These are phyloP conservation scores for Heteromurus nitidus DNA, from an alignment of 2,888 invertebrate genomes.

Conservation along the genomic window DNA sequence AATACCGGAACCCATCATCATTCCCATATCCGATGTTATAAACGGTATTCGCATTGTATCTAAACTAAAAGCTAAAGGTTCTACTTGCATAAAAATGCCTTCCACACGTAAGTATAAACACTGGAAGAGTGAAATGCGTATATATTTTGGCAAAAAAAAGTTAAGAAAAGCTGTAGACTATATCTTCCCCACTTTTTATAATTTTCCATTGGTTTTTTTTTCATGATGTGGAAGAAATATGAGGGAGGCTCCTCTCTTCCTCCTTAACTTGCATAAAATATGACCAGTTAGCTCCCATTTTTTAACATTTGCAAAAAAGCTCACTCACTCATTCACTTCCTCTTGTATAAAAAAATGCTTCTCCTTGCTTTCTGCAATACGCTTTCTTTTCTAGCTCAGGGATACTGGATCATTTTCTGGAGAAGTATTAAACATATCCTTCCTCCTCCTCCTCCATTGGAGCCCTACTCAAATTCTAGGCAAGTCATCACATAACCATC, in stretches of 20 bases:
- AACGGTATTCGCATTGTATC: too few relatives aligned
- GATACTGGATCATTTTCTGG: conserved; percentile 1
- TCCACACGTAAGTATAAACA: too few relatives aligned
- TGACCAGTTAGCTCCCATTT: conserved; percentile 50
- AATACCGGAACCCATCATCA: too few relatives aligned
- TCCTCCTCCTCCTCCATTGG: not conserved
- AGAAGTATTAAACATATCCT: not conserved
- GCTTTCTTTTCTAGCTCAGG: too few relatives aligned
- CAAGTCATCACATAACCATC: not conserved
- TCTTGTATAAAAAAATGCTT: too few relatives aligned
- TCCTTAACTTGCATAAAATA: conserved; percentile 40
- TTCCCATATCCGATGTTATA: too few relatives aligned
- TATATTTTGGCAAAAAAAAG: too few relatives aligned
- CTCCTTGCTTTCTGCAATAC: too few relatives aligned
- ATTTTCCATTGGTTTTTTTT: conserved; percentile 40
- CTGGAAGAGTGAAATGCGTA: too few relatives aligned
- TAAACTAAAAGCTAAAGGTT: too few relatives aligned
- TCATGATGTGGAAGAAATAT: conserved; percentile 41
- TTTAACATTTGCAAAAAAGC: conserved; percentile 38
- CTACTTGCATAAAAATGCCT: too few relatives aligned
- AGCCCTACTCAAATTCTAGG: conserved; percentile 7
- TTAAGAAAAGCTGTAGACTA: too few relatives aligned
- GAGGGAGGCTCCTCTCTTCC: not conserved
- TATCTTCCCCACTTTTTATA: conserved; percentile 3
- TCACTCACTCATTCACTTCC: conserved; percentile 14